phyloP scores from a whole-genome alignment of 2,888 invertebrate genomes.

The Homarus gammarus region DNA sequence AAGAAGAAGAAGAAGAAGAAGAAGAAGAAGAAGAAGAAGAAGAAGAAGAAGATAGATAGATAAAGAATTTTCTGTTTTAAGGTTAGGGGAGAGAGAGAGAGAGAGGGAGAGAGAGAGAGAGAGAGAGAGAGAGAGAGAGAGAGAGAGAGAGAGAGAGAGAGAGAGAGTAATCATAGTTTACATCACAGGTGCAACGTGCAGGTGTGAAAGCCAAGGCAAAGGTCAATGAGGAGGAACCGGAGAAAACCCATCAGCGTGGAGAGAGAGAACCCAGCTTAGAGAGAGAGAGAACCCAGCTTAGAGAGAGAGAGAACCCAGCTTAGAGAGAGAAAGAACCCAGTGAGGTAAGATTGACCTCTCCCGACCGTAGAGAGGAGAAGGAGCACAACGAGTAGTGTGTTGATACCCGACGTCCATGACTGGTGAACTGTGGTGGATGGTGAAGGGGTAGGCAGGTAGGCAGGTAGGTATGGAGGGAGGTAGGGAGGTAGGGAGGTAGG shows the following conservation, averaged over 20 bases:
- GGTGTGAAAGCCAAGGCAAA: background rate
- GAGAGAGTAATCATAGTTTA: slow-evolving; percentile 34
- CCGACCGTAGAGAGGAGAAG: too few species aligned
- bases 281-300: background rate
- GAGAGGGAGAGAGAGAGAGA: background rate
- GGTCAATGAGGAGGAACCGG: background rate
- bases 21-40: background rate
- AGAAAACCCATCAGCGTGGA: too few species aligned
- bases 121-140: slow-evolving; percentile 28
- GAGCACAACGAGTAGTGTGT: background rate
- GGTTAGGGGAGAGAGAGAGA: slow-evolving; percentile 1
- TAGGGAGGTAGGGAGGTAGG: too few species aligned
- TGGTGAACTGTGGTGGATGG: background rate
- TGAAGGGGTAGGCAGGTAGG: background rate
- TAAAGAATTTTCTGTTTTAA: background rate
- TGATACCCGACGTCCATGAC: background rate
- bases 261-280: background rate
- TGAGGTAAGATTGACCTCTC: too few species aligned
- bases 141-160: slow-evolving; percentile 36
- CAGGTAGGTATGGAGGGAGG: background rate
- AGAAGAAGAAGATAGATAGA: background rate
- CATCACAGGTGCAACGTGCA: background rate
- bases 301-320: background rate
- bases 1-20: too few species aligned
- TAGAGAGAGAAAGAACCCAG: slow-evolving; percentile 26